Conservation (phyloP, 1,140 invertebrate species). For the Hydropsyche tenuis region DNA sequence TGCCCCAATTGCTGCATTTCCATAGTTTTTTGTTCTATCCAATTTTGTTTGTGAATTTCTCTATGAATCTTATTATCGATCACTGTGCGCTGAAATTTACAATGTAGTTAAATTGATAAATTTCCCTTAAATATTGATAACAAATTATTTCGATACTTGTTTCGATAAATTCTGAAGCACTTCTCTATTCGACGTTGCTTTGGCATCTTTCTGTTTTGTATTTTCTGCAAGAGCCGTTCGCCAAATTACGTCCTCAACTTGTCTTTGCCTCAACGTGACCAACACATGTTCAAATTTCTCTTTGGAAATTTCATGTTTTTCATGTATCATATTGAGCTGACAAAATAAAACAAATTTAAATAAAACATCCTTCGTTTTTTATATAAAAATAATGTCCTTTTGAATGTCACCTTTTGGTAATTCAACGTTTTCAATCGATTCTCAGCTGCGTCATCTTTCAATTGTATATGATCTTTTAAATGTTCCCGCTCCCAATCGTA, state of each 20-base stretch:
- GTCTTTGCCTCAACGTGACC: slow-evolving; percentile 35
- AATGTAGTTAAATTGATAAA: not conserved
- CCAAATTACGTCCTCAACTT: slow-evolving; percentile 43
- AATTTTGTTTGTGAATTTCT: slow-evolving; percentile 44
- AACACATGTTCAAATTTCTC: slow-evolving; percentile 41
- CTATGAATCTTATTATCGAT: slow-evolving; percentile 45
- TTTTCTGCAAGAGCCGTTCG: slow-evolving; percentile 34
- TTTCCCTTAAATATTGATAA: too few species aligned
- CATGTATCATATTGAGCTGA: slow-evolving; percentile 34
- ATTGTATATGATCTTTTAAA: slow-evolving; percentile 30
- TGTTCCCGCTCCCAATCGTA: slow-evolving; percentile 45
- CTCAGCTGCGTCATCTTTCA: slow-evolving; percentile 39
- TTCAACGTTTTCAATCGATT: slow-evolving; percentile 39
- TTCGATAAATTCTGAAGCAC: slow-evolving; percentile 36
- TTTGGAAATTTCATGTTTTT: slow-evolving; percentile 36
- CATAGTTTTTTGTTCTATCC: slow-evolving; percentile 34
- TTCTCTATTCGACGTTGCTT: slow-evolving; percentile 43
- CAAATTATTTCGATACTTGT: slow-evolving; percentile 33
- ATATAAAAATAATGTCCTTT: not conserved
- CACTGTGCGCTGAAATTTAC: slow-evolving; percentile 33
- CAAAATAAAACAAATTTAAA: not conserved
- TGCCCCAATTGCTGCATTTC: slow-evolving; percentile 40
- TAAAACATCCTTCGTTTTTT: too few species aligned
- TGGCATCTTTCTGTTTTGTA: slow-evolving; percentile 30
- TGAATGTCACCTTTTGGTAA: slow-evolving; percentile 29